Conservation (phyloP, 2,797 vertebrate genomes). For the Erpetoichthys calabaricus region DNA sequence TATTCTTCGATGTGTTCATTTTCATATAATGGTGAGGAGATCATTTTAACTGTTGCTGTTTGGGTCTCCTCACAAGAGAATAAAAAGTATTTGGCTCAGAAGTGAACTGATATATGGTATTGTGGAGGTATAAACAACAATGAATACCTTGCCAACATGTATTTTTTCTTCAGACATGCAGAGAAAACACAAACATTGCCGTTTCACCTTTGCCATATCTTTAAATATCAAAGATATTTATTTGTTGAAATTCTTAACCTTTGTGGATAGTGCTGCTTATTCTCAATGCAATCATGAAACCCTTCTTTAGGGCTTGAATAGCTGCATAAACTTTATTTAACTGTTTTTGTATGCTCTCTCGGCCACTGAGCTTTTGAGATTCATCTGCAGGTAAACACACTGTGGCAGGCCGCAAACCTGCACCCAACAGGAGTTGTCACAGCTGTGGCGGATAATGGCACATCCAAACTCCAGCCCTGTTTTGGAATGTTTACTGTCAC, state of each 20-base stretch:
- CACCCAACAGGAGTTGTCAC: slow-evolving; percentile 65
- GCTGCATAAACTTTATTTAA: slow-evolving; percentile 48
- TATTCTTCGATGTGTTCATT: too few species aligned
- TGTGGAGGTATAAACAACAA: slow-evolving; percentile 26
- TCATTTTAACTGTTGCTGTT: too few species aligned
- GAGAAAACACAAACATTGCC: slow-evolving; percentile 23
- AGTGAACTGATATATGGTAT: slow-evolving; percentile 39
- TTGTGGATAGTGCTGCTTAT: slow-evolving; percentile 53
- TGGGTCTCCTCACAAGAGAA: too few species aligned
- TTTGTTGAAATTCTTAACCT: slow-evolving; percentile 51
- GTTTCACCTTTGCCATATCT: slow-evolving; percentile 32
- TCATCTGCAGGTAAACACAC: slow-evolving; percentile 83
- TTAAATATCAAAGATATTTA: slow-evolving; percentile 52
- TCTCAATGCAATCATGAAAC: slow-evolving; percentile 48
- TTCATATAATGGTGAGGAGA: too few species aligned
- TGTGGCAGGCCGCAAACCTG: slow-evolving; percentile 56
- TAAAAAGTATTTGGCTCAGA: slow-evolving; percentile 53
- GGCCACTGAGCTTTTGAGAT: slow-evolving; percentile 67
- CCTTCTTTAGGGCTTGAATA: slow-evolving; percentile 40
- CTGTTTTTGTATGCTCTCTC: slow-evolving; percentile 57
- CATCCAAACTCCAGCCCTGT: slow-evolving; percentile 54
- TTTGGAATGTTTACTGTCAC: slow-evolving; percentile 84
- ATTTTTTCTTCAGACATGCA: slow-evolving; percentile 21
- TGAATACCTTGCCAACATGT: slow-evolving; percentile 39
- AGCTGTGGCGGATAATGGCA: slow-evolving; percentile 67